Base-by-base conservation (phyloP, 2,888 invertebrate genomes). In the Agrenia bidenticulata region DNA sequence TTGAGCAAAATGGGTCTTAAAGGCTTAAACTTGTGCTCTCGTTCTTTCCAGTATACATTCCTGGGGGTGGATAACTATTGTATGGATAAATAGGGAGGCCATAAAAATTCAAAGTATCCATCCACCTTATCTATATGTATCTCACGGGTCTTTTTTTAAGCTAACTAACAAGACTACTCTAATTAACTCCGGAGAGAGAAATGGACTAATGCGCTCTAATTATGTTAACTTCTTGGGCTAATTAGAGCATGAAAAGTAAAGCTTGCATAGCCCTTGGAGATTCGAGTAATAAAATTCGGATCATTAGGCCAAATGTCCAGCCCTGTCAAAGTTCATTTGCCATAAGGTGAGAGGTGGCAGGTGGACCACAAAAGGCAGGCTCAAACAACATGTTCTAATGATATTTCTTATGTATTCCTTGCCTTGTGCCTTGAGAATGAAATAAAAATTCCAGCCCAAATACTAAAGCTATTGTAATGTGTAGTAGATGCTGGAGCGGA, bases 201-300 rank as follows among this genome's bases (percentile, higher is more conserved):
- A 49, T 49, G 19, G 24, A 57, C n/a, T 58, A 58, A 58, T 58
- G 58, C 58, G 11, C 49, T 26, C 26, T 58, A 58, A 58, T 58
- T 58, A 58, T 23, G 58, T 45, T 58, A 58, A 58, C 21, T 42
- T 58, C 42, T 49, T 45, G 42, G 42, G 58, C 58, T 27, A 58
- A 58, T 58, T 42, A 58, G 58, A 58, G 45, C 58, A 58, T 58
- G 58, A 58, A 41, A 57, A 57, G 11, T 37, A 57, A 45, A 11
- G 26, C 19, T 19, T 24, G 19, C 5, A 19, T 55, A 5, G 21
- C 51, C 51, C 23, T 51, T 51, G 27, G n/a, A 54, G n/a, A n/a
- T 19, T 54, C n/a, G 17, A 24, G 26, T 58, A 17, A 58, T 58
- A 58, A 58, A 45, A 58, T 58, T 58, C 41, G 39, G 57, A 57